Evolutionary conservation across 2,888 invertebrate species (phyloP).

Genomic region (Plebejus argus): DNA sequence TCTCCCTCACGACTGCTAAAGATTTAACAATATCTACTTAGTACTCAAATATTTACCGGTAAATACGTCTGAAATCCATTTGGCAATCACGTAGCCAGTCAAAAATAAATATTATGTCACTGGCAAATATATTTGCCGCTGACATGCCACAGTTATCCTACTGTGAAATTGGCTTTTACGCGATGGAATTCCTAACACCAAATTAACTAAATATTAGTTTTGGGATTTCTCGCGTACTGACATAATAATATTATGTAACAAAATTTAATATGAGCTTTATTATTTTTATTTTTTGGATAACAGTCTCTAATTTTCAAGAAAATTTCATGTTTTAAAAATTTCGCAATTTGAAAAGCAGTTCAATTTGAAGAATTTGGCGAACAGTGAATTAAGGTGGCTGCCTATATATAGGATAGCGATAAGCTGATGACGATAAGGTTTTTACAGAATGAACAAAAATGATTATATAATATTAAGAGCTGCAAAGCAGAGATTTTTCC

Average conservation of each 20-base stretch:
- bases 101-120: constrained; percentile 29
- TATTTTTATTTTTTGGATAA: too few species aligned
- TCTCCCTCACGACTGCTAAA: not conserved
- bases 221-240: not conserved
- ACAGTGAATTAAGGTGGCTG: too few species aligned
- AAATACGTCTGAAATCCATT: constrained; percentile 1
- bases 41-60: not conserved
- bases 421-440: not conserved
- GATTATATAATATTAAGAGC: not conserved
- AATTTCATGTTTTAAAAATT: too few species aligned
- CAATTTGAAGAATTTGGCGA: too few species aligned
- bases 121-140: constrained; percentile 3
- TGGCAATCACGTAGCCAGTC: constrained; percentile 23
- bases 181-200: not conserved
- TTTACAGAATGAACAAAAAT: not conserved
- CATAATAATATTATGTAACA: not conserved
- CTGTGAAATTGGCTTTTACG: constrained; percentile 4
- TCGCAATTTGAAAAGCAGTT: too few species aligned
- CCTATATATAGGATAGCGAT: not conserved
- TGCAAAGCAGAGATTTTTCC: not conserved
- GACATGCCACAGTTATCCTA: not conserved
- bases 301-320: too few species aligned
- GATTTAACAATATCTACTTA: not conserved
- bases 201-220: not conserved
- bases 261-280: too few species aligned